Percentiles rank a stretch among this genome's conserved stretches.
phyloP scores from a whole-genome alignment of 1,140 invertebrate genomes.

The Wasmannia auropunctata region DNA sequence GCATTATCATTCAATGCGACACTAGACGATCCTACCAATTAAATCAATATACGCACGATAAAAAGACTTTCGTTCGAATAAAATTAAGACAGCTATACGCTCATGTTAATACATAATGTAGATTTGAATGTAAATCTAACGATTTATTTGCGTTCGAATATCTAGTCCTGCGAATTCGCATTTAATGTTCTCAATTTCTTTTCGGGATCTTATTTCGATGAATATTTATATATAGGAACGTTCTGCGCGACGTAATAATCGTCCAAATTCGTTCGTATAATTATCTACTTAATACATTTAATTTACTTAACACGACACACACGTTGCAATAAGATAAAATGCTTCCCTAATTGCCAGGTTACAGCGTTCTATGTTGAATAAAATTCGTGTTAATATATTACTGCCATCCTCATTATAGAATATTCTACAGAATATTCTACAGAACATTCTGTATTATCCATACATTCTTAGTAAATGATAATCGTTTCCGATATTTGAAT shows the following conservation, averaged over 20 bases:
- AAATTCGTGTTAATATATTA: not conserved
- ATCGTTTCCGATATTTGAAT: not conserved
- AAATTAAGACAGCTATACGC: not conserved
- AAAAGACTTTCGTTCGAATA: not conserved
- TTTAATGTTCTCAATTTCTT: slow-evolving; percentile 4
- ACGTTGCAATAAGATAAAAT: not conserved
- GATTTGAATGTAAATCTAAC: slow-evolving; percentile 34
- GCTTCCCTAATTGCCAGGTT: not conserved
- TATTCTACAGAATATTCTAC: too few relatives aligned
- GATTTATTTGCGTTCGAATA: not conserved
- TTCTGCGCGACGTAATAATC: not conserved
- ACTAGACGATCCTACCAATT: not conserved
- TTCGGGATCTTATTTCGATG: not conserved
- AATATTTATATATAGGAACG: slow-evolving; percentile 36
- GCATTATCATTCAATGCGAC: not conserved
- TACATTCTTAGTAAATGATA: not conserved
- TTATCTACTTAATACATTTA: not conserved
- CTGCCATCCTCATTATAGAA: not conserved
- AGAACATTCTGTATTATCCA: not conserved
- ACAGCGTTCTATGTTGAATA: not conserved
- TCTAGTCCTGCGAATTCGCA: not conserved
- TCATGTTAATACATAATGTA: not conserved
- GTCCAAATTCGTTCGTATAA: slow-evolving; percentile 1
- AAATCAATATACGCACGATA: not conserved
- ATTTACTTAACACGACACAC: not conserved